Evolutionary conservation across 30 jellyfish, hydroid and myxozoan genomes (phyloP), one percentile per base, ranked within the genome.

Genomic region (Rhopilema esculentum): DNA sequence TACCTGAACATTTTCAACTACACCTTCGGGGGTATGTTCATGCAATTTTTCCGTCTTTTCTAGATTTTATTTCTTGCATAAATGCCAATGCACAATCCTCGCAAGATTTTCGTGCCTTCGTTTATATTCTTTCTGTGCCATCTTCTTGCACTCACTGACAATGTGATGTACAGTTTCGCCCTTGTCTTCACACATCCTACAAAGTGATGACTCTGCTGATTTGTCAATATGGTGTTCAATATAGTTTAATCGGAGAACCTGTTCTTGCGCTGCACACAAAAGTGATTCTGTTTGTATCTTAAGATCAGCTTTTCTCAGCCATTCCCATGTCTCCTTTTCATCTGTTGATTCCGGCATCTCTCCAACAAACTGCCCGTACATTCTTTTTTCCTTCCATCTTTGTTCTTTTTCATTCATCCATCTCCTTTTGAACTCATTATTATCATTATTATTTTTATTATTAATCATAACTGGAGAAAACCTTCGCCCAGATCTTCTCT

Each of bases 321-420:
- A 66, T 66, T 66, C 22, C 77, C 77, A 66, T 66, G 77, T 66
- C 77, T 66, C 77, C 77, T 66, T 66, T 66, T 15, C 77, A 66
- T 66, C 77, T 66, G 77, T 66, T 66, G 77, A 66, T 66, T 66
- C 77, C 77, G 77, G 77, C 32, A 66, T 22, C 25, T 66, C 77
- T 25, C 77, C 22, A 21, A 66, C 16, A 66, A 66, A 66, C 25
- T 66, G 77, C 16, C 22, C 16, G 32, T 26, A 66, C 23, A 66
- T 66, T 66, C 77, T 26, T 9, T 9, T 66, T 66, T 66, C 77
- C 32, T 66, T 66, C 77, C 77, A 66, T 66, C 77, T 20, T 9
- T 66, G 16, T 66, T 66, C 77, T 66, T 66, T 66, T 66, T 66
- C 32, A 22, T 66, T 66, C 9, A 66, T 66, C 77, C 77, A 66